A percentile compares a stretch with the other conserved stretches of the same genome.
Evolutionary conservation across 2,113 vertebrate genomes (phyloP).

Genomic region (Pseudorectes ferrugineus): DNA sequence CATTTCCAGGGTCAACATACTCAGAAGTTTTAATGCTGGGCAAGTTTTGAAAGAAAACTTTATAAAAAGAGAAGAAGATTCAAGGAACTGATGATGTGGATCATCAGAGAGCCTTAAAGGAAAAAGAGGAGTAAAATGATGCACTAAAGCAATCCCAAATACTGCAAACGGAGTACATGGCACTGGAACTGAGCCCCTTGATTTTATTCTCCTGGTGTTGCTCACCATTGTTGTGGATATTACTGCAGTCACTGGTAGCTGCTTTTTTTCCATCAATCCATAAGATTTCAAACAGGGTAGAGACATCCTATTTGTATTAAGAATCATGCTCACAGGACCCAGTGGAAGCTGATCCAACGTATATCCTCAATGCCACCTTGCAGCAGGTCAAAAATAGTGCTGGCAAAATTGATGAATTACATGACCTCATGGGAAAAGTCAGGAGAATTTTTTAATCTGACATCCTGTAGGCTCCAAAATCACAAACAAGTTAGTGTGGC

Average conservation of each 20-base stretch:
- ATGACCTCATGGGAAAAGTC: not conserved
- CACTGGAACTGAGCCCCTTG: not conserved
- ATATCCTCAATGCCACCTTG: not conserved
- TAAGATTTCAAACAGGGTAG: not conserved
- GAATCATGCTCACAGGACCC: not conserved
- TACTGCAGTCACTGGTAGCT: not conserved
- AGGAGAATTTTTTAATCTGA: not conserved
- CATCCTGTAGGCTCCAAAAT: not conserved
- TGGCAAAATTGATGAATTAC: not conserved
- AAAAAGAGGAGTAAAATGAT: not conserved
- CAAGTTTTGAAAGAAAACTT: not conserved
- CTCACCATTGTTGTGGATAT: not conserved
- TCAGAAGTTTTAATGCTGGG: not conserved
- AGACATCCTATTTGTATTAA: not conserved
- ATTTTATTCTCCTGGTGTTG: not conserved
- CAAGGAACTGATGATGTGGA: not conserved
- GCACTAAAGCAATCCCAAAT: not conserved
- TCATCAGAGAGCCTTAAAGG: not conserved
- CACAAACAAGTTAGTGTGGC: not conserved
- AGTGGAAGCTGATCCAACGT: not conserved
- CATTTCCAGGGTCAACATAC: not conserved
- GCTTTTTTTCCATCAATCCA: not conserved
- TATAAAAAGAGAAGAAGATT: not conserved
- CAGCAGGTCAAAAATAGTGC: not conserved
- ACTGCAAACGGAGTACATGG: not conserved